Conservation (phyloP, 2,888 invertebrate genomes). For the Megastigmus dorsalis region DNA sequence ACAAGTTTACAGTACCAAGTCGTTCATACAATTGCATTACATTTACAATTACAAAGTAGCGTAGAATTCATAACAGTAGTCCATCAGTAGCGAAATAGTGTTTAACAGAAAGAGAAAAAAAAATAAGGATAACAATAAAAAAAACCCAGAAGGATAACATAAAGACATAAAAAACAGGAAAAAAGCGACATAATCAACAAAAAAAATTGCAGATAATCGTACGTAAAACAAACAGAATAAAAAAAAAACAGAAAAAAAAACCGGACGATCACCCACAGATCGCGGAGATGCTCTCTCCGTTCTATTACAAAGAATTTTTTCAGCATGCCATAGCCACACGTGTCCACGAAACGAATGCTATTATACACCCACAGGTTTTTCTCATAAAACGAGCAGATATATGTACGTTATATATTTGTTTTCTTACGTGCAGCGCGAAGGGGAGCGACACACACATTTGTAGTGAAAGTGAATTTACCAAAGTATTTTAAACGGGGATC, state of each 20-base stretch:
- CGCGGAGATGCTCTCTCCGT: too few species aligned
- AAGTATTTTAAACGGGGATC: slow-evolving; percentile 44
- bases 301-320: too few species aligned
- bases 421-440: slow-evolving; percentile 26
- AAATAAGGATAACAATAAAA: too few species aligned
- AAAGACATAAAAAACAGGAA: slow-evolving; percentile 47
- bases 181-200: slow-evolving; percentile 53
- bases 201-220: slow-evolving; percentile 62
- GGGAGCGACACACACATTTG: slow-evolving; percentile 3
- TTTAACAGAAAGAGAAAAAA: slow-evolving; percentile 58
- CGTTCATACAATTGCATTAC: slow-evolving; percentile 67
- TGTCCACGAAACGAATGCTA: slow-evolving; percentile 27
- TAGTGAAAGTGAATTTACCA: slow-evolving; percentile 42
- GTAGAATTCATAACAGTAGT: slow-evolving; percentile 72
- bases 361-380: slow-evolving; percentile 4
- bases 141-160: too few species aligned
- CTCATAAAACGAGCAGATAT: slow-evolving; percentile 32
- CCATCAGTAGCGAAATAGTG: slow-evolving; percentile 73
- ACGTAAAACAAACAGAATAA: slow-evolving; percentile 57
- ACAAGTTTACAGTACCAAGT: slow-evolving; percentile 62
- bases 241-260: slow-evolving; percentile 29
- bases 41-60: slow-evolving; percentile 71
- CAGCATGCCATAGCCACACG: too few species aligned
- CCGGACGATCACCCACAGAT: too few species aligned
- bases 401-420: too few species aligned